Evolutionary conservation across 2,888 invertebrate genomes (phyloP).

Genomic region (Hirtodrosophila alboralis): DNA sequence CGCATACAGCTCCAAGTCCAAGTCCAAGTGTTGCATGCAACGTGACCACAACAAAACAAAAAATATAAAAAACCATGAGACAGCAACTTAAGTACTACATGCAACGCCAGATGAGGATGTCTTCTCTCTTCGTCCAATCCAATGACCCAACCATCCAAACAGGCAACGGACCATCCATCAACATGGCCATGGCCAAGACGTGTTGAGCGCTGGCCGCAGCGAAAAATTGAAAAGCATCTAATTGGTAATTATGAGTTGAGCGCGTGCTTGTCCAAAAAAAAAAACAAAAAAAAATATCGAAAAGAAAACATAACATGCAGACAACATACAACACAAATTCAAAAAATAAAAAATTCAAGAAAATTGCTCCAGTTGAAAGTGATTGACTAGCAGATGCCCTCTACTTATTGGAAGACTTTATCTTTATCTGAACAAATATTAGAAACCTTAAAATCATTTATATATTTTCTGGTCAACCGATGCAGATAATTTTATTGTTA

Average conservation of each 20-base stretch:
- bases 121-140: slow-evolving; percentile 16
- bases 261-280: slow-evolving; percentile 68
- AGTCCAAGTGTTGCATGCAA: slow-evolving; percentile 52
- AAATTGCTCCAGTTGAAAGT: slow-evolving; percentile 3
- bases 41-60: slow-evolving; percentile 48
- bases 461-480: too few relatives aligned
- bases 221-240: slow-evolving; percentile 76
- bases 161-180: slow-evolving; percentile 55
- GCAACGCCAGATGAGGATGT: slow-evolving; percentile 43
- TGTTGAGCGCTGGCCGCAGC: slow-evolving; percentile 62
- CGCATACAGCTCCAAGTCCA: slow-evolving; percentile 10
- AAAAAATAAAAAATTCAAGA: slow-evolving; percentile 14
- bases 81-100: slow-evolving; percentile 50
- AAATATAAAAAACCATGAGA: slow-evolving; percentile 43
- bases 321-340: slow-evolving; percentile 31
- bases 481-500: too few relatives aligned
- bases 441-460: too few relatives aligned
- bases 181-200: slow-evolving; percentile 52
- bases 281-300: too few relatives aligned
- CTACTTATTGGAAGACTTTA: too few relatives aligned
- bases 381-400: slow-evolving; percentile 22
- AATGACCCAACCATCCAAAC: slow-evolving; percentile 5
- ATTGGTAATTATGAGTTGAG: slow-evolving; percentile 75
- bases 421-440: too few relatives aligned
- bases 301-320: slow-evolving; percentile 32